A percentile compares a stretch with the other conserved stretches of the same genome.
These are phyloP conservation scores for Astreopora myriophthalma DNA, from an alignment of 64 coral and sea anemone genomes.

Conservation along the genomic window DNA sequence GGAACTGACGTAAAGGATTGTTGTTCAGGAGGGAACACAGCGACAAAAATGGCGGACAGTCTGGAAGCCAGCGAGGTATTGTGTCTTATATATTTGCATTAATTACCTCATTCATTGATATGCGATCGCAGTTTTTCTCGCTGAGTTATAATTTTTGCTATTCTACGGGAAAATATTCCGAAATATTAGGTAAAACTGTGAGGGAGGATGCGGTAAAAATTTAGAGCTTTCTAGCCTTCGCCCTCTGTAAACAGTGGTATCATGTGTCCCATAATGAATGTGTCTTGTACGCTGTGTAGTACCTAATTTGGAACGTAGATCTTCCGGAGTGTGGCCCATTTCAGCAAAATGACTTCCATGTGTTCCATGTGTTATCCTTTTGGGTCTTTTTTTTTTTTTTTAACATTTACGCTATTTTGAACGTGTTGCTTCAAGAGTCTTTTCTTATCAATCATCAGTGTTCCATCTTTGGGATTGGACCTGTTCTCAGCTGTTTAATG, in stretches of 20 bases:
- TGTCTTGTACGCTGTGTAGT: too few species aligned
- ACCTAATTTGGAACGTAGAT: neutral
- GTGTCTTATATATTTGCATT: neutral
- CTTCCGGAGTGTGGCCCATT: neutral
- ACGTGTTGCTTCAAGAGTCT: too few species aligned
- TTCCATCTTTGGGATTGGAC: too few species aligned
- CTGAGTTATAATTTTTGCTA: neutral
- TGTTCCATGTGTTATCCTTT: too few species aligned
- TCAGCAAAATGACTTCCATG: neutral
- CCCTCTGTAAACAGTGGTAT: neutral
- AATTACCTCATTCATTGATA: neutral
- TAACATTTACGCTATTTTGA: too few species aligned
- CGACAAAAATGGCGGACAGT: constrained; percentile 15
- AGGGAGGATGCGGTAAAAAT: neutral
- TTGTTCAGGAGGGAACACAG: constrained; percentile 23
- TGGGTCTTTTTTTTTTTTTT: too few species aligned
- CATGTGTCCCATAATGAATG: too few species aligned
- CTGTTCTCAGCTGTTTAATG: too few species aligned
- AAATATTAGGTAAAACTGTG: neutral
- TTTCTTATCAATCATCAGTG: too few species aligned
- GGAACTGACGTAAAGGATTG: neutral
- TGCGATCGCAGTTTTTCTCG: neutral
- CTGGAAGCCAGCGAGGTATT: neutral
- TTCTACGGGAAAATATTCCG: neutral
- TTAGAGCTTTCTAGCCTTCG: neutral